A percentile compares a stretch with the other conserved stretches of the same genome.
These are phyloP conservation scores for Rhincodon typus DNA, from an alignment of 2,797 vertebrate species.

Conservation along the genomic window DNA sequence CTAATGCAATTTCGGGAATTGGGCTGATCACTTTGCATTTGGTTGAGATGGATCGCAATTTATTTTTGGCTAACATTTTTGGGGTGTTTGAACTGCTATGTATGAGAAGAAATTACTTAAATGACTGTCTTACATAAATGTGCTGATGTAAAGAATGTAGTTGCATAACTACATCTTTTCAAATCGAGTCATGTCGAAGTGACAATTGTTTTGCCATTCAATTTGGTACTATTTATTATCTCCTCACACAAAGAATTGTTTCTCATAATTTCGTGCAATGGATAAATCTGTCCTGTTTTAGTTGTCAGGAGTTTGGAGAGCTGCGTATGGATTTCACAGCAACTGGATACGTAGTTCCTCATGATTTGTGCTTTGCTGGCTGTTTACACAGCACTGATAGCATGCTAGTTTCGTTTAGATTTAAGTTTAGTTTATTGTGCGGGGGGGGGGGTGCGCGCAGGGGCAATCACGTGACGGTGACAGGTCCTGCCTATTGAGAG, in stretches of 20 bases:
- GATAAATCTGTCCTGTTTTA: not conserved
- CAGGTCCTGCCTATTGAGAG: constrained; percentile 70
- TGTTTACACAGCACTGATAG: constrained; percentile 34
- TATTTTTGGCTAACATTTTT: not conserved
- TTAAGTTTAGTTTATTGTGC: constrained; percentile 55
- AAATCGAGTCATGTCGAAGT: not conserved
- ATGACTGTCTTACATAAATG: not conserved
- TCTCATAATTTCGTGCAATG: not conserved
- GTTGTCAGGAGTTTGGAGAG: constrained; percentile 14
- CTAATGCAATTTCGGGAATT: not conserved
- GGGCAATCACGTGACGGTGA: constrained; percentile 69
- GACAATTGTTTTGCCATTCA: not conserved
- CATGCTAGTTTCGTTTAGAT: constrained; percentile 34
- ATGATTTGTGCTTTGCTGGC: not conserved
- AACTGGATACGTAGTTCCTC: not conserved
- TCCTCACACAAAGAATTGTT: not conserved
- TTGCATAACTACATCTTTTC: not conserved
- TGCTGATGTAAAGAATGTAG: not conserved
- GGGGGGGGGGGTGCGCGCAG: constrained; percentile 47
- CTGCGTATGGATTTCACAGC: constrained; percentile 1
- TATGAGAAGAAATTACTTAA: not conserved
- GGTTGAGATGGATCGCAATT: not conserved
- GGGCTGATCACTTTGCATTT: not conserved
- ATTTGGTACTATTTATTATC: constrained; percentile 11
- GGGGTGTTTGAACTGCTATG: not conserved